phyloP scores from a whole-genome alignment of 2,888 invertebrate species.

The Drosophila pseudotalamancana region DNA sequence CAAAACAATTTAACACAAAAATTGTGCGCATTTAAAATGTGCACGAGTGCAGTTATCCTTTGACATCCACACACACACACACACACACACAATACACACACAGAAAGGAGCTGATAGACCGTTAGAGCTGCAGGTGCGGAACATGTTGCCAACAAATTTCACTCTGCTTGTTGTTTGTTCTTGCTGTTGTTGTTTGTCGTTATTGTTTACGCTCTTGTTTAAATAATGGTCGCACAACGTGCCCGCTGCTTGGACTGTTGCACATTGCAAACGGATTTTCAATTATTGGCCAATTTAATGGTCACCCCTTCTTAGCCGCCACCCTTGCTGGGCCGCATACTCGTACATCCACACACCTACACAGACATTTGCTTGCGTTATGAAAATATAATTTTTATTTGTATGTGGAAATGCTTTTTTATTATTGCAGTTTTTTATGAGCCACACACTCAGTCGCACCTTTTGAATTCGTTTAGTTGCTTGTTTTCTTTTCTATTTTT shows the following conservation, averaged over 20 bases:
- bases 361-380: conserved; percentile 42
- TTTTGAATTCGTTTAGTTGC: conserved; percentile 34
- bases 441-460: conserved; percentile 15
- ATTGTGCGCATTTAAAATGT: conserved; percentile 75
- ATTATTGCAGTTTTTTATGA: conserved; percentile 72
- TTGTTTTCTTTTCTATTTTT: no score
- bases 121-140: conserved; percentile 58
- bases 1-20: conserved; percentile 80
- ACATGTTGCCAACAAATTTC: conserved; percentile 60
- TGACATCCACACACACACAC: conserved; percentile 51
- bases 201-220: conserved; percentile 78
- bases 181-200: conserved; percentile 58
- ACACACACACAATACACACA: conserved; percentile 31
- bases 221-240: conserved; percentile 78
- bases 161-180: conserved; percentile 38
- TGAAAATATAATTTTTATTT: conserved; percentile 52
- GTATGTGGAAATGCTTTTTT: conserved; percentile 54
- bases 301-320: conserved; percentile 14
- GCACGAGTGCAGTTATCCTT: conserved; percentile 75
- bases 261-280: conserved; percentile 79
- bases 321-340: background rate
- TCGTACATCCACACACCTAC: conserved; percentile 32
- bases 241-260: conserved; percentile 46
- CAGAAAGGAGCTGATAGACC: conserved; percentile 14
- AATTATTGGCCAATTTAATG: conserved; percentile 83